Evolutionary conservation across 2,113 vertebrate genomes (phyloP).

Genomic region (Gorsachius goisagi): DNA sequence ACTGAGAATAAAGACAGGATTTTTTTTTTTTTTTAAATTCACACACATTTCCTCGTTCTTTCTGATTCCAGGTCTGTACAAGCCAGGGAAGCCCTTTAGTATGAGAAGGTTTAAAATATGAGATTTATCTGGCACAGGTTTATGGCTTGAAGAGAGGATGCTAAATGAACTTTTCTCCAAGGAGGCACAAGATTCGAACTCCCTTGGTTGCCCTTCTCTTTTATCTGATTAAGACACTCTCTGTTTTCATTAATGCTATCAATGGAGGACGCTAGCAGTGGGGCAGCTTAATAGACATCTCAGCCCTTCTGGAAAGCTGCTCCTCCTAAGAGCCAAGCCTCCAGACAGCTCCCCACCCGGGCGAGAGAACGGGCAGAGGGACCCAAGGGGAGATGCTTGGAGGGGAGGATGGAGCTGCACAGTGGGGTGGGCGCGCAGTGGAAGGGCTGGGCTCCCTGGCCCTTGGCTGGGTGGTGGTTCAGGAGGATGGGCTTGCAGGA

Average conservation of each 20-base stretch:
- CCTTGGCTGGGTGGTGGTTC: background rate
- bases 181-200: too few relatives aligned
- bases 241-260: background rate
- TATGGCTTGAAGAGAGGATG: background rate
- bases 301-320: background rate
- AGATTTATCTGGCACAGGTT: background rate
- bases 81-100: background rate
- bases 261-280: background rate
- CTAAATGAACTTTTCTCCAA: background rate
- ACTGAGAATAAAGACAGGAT: background rate
- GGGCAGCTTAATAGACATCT: background rate
- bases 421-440: accelerated
- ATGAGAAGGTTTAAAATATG: background rate
- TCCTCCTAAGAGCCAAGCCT: background rate
- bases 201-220: background rate
- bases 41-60: background rate
- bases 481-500: background rate
- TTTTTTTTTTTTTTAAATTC: background rate
- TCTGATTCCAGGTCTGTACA: background rate
- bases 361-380: accelerated
- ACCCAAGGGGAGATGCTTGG: background rate
- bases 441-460: background rate
- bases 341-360: background rate
- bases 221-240: background rate
- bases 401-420: accelerated